Evolutionary conservation across 2,113 vertebrate genomes (phyloP).

Genomic region (Rhynchomys soricoides): DNA sequence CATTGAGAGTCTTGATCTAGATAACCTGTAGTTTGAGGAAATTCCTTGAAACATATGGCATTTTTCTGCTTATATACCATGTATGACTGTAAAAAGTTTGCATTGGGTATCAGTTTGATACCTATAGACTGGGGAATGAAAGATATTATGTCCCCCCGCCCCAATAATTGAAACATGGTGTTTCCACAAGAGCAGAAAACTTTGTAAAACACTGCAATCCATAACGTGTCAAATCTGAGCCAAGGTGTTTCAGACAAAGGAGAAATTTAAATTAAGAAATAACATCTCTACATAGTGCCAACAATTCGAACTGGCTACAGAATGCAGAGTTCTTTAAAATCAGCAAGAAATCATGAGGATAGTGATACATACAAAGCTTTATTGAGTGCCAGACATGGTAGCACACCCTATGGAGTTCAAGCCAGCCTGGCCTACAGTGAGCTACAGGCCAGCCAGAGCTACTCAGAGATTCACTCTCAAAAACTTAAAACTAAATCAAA

Average conservation of each 20-base stretch:
- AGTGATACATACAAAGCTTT: neutral
- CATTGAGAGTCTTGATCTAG: neutral
- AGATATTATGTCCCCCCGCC: neutral
- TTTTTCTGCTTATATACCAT: neutral
- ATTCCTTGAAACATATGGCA: neutral
- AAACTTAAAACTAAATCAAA: neutral
- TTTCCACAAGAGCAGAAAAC: neutral
- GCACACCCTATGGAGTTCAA: neutral
- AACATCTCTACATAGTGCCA: neutral
- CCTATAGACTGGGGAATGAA: neutral
- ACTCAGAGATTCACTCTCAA: neutral
- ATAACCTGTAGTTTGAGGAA: neutral
- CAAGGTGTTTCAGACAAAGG: neutral
- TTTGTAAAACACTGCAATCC: neutral
- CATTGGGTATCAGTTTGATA: neutral
- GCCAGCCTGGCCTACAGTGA: neutral
- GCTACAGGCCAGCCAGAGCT: neutral
- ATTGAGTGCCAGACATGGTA: neutral
- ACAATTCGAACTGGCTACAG: neutral
- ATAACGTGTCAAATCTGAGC: neutral
- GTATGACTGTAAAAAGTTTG: neutral
- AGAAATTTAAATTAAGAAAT: neutral
- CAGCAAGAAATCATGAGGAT: neutral
- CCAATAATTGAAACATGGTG: neutral
- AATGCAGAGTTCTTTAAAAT: conserved; percentile 2